Percentiles rank a stretch among this genome's conserved stretches.
Evolutionary conservation across 1,140 invertebrate species (phyloP).

Genomic region (Philopotamus ludificatus): DNA sequence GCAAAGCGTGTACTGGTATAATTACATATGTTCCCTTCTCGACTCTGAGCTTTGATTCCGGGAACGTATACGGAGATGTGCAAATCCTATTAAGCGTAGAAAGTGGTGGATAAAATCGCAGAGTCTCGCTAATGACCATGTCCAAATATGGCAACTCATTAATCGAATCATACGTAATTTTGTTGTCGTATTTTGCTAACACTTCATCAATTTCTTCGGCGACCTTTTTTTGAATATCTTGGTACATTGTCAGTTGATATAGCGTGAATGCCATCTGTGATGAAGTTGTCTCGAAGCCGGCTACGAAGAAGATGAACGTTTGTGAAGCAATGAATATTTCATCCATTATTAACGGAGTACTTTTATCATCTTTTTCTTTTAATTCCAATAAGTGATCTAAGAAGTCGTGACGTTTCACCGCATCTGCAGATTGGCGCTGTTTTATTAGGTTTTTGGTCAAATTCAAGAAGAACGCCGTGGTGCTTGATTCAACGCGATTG

Average conservation of each 20-base stretch:
- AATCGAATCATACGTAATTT: constrained; percentile 49
- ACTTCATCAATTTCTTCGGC: constrained; percentile 52
- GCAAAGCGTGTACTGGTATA: constrained; percentile 27
- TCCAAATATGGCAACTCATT: constrained; percentile 52
- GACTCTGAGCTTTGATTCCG: constrained; percentile 17
- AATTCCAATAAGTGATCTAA: constrained; percentile 53
- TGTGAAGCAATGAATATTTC: constrained; percentile 45
- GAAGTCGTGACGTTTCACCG: constrained; percentile 54
- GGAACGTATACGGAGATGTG: constrained; percentile 8
- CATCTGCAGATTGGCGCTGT: constrained; percentile 47
- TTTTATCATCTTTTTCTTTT: constrained; percentile 8
- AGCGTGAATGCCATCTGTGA: constrained; percentile 48
- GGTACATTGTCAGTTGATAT: constrained; percentile 54
- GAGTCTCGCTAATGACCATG: constrained; percentile 19
- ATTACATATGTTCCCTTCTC: constrained; percentile 20
- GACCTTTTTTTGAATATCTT: constrained; percentile 55
- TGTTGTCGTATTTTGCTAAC: constrained; percentile 43
- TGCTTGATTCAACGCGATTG: constrained; percentile 32
- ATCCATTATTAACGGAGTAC: neutral
- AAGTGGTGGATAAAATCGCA: constrained; percentile 25
- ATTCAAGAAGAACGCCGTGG: constrained; percentile 51
- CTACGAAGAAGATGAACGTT: constrained; percentile 51
- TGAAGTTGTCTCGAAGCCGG: constrained; percentile 59
- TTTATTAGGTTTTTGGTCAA: constrained; percentile 49
- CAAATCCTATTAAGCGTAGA: constrained; percentile 12